Evolutionary conservation across 1,140 invertebrate genomes (phyloP).

Genomic region (Drosophila auraria): DNA sequence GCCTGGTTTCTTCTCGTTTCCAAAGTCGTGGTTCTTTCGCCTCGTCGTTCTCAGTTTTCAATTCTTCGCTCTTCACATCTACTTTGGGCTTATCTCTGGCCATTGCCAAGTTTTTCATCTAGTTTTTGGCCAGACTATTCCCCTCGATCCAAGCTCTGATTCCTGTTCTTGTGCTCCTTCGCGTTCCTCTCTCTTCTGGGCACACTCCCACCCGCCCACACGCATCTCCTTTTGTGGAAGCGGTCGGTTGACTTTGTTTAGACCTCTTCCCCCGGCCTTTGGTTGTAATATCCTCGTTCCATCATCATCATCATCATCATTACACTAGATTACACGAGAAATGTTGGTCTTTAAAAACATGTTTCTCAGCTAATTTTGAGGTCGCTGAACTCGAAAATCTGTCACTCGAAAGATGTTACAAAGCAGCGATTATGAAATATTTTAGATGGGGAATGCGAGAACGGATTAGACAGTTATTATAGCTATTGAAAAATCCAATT

Average conservation of each 20-base stretch:
- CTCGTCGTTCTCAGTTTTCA: conserved; percentile 15
- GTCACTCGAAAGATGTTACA: conserved; percentile 1
- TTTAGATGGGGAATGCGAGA: too few species aligned
- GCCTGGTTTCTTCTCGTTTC: conserved; percentile 36
- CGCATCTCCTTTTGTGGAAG: conserved; percentile 59
- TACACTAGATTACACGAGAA: conserved; percentile 28
- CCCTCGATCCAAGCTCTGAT: conserved; percentile 10
- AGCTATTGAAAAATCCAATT: too few species aligned
- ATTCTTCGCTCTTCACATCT: conserved; percentile 40
- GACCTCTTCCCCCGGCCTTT: conserved; percentile 3
- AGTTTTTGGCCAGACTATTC: conserved; percentile 57
- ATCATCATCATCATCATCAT: conserved; percentile 30
- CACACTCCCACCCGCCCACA: conserved; percentile 63
- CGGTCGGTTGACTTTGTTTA: conserved; percentile 48
- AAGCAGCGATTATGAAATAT: neutral
- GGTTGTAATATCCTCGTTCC: conserved; percentile 20
- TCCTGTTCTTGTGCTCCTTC: conserved; percentile 30
- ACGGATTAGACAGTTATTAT: too few species aligned
- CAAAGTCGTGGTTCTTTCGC: conserved; percentile 6
- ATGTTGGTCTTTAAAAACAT: conserved; percentile 16
- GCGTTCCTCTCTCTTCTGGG: conserved; percentile 7
- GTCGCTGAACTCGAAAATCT: conserved; percentile 19
- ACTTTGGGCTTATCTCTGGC: conserved; percentile 49
- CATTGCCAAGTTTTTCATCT: conserved; percentile 76
- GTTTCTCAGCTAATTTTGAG: conserved; percentile 8